Conservation (phyloP, 1,140 invertebrate species). For the Plodia interpunctella region DNA sequence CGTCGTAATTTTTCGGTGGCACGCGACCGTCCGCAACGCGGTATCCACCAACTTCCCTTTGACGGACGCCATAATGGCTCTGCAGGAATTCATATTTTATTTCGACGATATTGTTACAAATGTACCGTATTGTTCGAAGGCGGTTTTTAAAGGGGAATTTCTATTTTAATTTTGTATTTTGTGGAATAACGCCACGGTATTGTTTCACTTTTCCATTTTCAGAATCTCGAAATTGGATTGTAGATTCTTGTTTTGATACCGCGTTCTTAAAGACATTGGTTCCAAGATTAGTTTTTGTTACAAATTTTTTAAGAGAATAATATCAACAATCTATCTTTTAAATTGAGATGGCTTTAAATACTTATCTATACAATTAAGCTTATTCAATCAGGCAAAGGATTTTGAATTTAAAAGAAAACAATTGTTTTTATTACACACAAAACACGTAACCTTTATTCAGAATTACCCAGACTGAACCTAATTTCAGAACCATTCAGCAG, state of each 20-base stretch:
- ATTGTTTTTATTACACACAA: too few species aligned
- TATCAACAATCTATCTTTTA: too few species aligned
- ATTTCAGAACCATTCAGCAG: too few species aligned
- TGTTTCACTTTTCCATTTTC: background rate
- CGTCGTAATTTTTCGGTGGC: conserved; percentile 3
- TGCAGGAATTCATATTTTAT: conserved; percentile 10
- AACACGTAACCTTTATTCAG: too few species aligned
- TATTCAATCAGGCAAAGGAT: too few species aligned
- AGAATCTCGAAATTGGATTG: background rate
- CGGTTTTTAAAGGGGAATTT: background rate
- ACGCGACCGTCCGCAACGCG: background rate
- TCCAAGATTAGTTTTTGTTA: background rate
- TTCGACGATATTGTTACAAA: conserved; percentile 8
- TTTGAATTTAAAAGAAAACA: too few species aligned
- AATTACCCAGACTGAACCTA: too few species aligned
- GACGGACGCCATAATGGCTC: conserved; percentile 8
- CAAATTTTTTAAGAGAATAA: too few species aligned
- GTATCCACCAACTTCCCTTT: conserved; percentile 9
- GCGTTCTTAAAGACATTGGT: background rate
- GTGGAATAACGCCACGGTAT: background rate
- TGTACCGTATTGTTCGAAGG: background rate
- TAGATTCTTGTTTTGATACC: background rate
- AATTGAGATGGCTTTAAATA: too few species aligned
- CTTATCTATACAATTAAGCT: too few species aligned
- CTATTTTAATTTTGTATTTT: background rate